A percentile compares a stretch with the other conserved stretches of the same genome.
Evolutionary conservation across 2,113 vertebrate genomes (phyloP).

Genomic region (Jacana jacana): DNA sequence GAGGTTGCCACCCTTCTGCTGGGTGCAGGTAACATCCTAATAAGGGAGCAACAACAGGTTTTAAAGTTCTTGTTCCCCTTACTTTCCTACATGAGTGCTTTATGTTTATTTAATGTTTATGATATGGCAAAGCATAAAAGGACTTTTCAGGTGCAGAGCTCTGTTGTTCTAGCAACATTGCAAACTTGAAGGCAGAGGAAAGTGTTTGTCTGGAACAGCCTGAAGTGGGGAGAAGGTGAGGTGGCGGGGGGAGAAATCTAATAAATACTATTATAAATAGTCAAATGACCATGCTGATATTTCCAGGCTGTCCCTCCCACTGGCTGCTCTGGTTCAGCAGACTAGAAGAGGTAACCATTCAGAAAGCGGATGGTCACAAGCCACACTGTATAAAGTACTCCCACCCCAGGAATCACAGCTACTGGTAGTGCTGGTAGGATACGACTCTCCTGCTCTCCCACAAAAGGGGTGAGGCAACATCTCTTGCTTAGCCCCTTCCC

Average conservation of each 20-base stretch:
- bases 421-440: background rate
- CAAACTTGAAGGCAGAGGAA: background rate
- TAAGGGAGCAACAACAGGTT: background rate
- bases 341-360: background rate
- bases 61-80: background rate
- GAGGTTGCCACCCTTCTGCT: fast-evolving
- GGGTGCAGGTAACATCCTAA: background rate
- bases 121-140: background rate
- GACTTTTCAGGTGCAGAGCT: background rate
- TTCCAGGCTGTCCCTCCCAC: background rate
- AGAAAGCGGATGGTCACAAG: background rate
- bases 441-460: background rate
- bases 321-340: background rate
- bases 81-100: background rate
- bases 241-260: background rate
- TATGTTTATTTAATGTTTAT: background rate
- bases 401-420: background rate
- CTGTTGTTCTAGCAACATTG: background rate
- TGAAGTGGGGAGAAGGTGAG: background rate
- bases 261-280: background rate
- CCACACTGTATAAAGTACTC: background rate
- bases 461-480: background rate
- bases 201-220: background rate
- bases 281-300: background rate
- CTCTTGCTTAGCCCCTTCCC: background rate